Evolutionary conservation across 2,888 invertebrate species (phyloP).

Genomic region (Epirrita christyi): DNA sequence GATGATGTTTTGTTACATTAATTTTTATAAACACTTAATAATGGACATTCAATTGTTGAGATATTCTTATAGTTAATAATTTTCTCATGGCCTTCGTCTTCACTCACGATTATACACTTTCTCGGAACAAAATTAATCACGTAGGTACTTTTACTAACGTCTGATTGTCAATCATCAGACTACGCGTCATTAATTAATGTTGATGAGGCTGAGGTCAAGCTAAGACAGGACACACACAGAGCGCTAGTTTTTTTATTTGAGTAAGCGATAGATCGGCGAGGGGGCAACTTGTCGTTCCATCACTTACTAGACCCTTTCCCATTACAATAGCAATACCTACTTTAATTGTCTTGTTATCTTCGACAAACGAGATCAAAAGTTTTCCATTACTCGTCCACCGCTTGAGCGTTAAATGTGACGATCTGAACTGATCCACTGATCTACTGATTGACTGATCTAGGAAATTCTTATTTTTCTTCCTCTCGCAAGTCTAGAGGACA

Average conservation of each 20-base stretch:
- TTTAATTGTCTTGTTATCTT: too few relatives aligned
- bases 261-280: too few relatives aligned
- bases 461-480: too few relatives aligned
- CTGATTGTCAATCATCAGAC: constrained; percentile 37
- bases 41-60: background rate
- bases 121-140: constrained; percentile 35
- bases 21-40: constrained; percentile 4
- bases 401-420: too few relatives aligned
- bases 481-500: too few relatives aligned
- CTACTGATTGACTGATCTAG: too few relatives aligned
- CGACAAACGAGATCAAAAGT: too few relatives aligned
- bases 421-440: too few relatives aligned
- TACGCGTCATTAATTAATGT: constrained; percentile 31
- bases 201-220: constrained; percentile 29
- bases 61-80: constrained; percentile 20
- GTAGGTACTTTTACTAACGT: constrained; percentile 32
- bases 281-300: too few relatives aligned
- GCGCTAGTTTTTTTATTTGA: background rate
- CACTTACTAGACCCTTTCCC: too few relatives aligned
- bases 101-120: constrained; percentile 32
- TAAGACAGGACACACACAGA: constrained; percentile 4
- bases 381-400: too few relatives aligned
- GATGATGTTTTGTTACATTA: background rate
- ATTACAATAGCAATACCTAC: too few relatives aligned
- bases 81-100: constrained; percentile 33